phyloP scores from a whole-genome alignment of 2,113 vertebrate species.

The Machaerirhynchus nigripectus region DNA sequence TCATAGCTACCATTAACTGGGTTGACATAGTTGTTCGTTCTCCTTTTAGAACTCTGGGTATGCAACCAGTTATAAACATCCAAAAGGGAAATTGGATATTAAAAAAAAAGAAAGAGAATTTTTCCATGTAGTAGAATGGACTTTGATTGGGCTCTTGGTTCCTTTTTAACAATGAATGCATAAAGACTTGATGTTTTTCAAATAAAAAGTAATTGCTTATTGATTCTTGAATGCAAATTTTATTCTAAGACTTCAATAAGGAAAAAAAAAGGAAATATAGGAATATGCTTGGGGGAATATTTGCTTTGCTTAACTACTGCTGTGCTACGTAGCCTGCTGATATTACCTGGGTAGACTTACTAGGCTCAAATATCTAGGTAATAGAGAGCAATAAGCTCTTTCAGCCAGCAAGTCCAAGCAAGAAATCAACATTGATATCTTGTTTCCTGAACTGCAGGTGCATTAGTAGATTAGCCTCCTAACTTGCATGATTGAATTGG shows the following conservation, averaged over 20 bases:
- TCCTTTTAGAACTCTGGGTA: slow-evolving; percentile 3
- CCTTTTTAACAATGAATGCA: neutral
- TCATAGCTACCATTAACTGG: neutral
- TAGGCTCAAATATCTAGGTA: neutral
- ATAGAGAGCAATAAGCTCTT: neutral
- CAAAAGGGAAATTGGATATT: neutral
- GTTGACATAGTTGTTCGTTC: neutral
- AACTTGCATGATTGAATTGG: neutral
- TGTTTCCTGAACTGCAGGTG: neutral
- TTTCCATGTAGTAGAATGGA: neutral
- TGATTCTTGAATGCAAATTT: slow-evolving; percentile 7
- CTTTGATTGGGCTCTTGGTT: neutral
- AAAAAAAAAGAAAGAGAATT: neutral
- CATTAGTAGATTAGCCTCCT: neutral
- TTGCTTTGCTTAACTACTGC: neutral
- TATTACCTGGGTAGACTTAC: neutral
- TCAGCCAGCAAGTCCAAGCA: neutral
- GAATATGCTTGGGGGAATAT: neutral
- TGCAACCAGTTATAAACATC: neutral
- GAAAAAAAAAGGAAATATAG: neutral
- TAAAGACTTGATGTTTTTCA: neutral
- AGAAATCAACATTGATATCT: neutral
- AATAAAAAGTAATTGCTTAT: slow-evolving; percentile 26
- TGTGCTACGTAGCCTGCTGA: neutral
- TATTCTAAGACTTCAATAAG: neutral